Percentiles rank a stretch among this genome's conserved stretches.
Evolutionary conservation across 2,888 invertebrate genomes (phyloP).

Genomic region (Lucinisca nassula): DNA sequence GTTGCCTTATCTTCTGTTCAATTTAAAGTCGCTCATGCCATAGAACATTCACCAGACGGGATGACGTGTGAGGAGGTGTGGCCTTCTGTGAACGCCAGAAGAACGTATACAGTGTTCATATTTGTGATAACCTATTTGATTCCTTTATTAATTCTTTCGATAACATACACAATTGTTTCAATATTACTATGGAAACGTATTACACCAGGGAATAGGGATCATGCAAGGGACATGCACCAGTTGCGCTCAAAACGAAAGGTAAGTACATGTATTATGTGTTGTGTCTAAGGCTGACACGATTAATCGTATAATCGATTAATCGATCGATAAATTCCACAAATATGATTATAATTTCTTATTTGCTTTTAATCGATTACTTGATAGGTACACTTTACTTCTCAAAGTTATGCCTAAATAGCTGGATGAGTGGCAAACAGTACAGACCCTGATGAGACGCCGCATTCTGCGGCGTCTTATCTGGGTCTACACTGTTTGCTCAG

Average conservation of each 20-base stretch:
- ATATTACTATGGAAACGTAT: constrained; percentile 88
- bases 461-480: no score
- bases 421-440: no score
- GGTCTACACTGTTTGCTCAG: no score
- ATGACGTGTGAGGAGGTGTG: constrained; percentile 78
- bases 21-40: constrained; percentile 82
- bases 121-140: constrained; percentile 86
- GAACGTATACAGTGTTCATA: constrained; percentile 83
- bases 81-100: constrained; percentile 59
- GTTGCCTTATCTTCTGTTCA: constrained; percentile 87
- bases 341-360: no score
- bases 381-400: no score
- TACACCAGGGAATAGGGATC: constrained; percentile 89
- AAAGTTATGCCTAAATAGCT: no score
- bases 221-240: constrained; percentile 88
- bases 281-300: no score
- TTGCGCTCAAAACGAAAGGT: constrained; percentile 88
- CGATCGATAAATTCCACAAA: no score
- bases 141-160: constrained; percentile 88
- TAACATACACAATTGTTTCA: constrained; percentile 88
- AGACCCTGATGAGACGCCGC: no score
- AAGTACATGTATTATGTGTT: constrained; percentile 43
- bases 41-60: constrained; percentile 61
- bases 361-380: no score
- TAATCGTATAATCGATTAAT: no score